Base-by-base conservation (phyloP, 2,113 vertebrate genomes). In the Esox niger region DNA sequence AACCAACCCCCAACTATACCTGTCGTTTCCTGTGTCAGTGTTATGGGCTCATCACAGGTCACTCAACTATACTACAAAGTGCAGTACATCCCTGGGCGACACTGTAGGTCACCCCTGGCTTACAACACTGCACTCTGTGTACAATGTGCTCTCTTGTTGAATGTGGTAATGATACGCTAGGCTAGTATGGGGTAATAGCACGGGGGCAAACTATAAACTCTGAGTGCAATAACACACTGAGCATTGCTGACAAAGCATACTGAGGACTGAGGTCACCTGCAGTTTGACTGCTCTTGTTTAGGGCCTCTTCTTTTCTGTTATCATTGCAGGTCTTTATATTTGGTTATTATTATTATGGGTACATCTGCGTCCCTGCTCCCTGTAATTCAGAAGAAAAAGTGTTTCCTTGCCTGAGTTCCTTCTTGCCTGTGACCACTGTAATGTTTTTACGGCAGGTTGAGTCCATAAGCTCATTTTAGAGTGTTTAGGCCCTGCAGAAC, bases 1-100 rank as follows among this genome's bases (percentile, higher is more conserved):
- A 11, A 55, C 43, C 29, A 21, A 79, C 38, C 20, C 55, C 60
- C 20, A 69, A n/a, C n/a, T n/a, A n/a, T n/a, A n/a, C n/a, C n/a
- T n/a, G n/a, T 65, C 43, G 8, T 43, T 55, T 46, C 31, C 46
- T 25, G n/a, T n/a, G 46, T 65, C 61, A 84, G 70, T 15, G 64
- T 52, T 43, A 23, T 55, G 32, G 55, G 38, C 31, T 62, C 61
- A 49, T 76, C 32, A 38, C 55, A 49, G 25, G 67, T 79, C 66
- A 59, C 9, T 38, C 57, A 8, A 52, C 49, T 38, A 38, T 38
- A 38, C 35, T 61, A 20, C 33, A 35, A 10, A 35, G 20, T 35
- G 33, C 58, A 32, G 58, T 61, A 59, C 26, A 33, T 25, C 20
- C 21, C 20, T 61, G 30, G 35, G n/a, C 31, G 57, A 59, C 57